Base-by-base conservation (phyloP, 1,140 invertebrate genomes). In the Heliconius eleuchia region DNA sequence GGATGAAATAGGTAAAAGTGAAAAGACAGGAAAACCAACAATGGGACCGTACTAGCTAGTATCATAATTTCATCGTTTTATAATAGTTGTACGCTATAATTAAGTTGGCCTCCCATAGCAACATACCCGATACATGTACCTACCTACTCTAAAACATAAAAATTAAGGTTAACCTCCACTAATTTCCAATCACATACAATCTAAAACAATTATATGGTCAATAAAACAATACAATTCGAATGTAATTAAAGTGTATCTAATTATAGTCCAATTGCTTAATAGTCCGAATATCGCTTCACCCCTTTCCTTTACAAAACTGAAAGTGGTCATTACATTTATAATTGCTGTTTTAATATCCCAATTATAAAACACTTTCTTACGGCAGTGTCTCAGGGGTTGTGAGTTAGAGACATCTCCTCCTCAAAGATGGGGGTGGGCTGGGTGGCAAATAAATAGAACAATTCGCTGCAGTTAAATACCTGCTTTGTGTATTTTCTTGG, bases 321-420 rank as follows among this genome's bases (percentile, higher is more conserved):
- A 30, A 66, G 60, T 30, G 60, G 60, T 30, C 60, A 66, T 66
- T 66, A 66, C 9, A 13, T 66, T 27, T 73, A 73, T 73, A 73
- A 42, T 66, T 66, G n/a, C 27, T 16, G 60, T 66, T 66, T 66
- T 66, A 66, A 66, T 66, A 66, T 66, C 23, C 60, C 57, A 50
- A 79, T 79, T 79, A 79, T 57, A 71, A 70, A 78, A 8, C 80
- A 82, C 79, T 84, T 84, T 73, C 78, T 16, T 57, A 23, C 13
- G 7, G 60, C 74, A 77, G 73, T 80, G 82, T 85, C 83, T 82
- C 78, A 81, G 84, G 82, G 23, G 60, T 9, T 66, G 3, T 1
- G 27, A 66, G 27, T 79, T 80, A 81, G 83, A 79, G 84, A 86
- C 82, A 81, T 74, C 76, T 73, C 80, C 81, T 71, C 42, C 74